Evolutionary conservation across 2,888 invertebrate species (phyloP).

Genomic region (Sinotaia quadrata): DNA sequence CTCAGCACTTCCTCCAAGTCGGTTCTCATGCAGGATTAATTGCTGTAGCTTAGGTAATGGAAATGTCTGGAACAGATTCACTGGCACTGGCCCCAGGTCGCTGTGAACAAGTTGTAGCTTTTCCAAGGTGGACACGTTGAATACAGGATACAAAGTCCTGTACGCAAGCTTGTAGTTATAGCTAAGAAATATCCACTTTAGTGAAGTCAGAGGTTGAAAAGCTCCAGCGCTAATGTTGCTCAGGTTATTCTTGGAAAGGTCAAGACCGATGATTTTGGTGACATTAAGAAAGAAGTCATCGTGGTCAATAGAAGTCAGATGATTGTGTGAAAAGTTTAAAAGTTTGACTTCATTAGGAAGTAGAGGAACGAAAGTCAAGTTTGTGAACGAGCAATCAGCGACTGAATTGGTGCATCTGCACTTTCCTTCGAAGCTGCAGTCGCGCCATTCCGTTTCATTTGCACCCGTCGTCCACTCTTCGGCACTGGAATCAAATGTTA

Average conservation of each 20-base stretch:
- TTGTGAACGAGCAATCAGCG: background rate
- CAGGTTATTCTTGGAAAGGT: slow-evolving; percentile 21
- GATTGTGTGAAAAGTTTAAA: slow-evolving; percentile 21
- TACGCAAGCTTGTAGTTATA: slow-evolving; percentile 1
- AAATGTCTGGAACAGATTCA: background rate
- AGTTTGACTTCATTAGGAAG: slow-evolving; percentile 6
- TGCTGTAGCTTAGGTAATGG: background rate
- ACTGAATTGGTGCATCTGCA: no score
- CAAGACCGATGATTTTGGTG: slow-evolving; percentile 9
- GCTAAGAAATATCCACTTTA: slow-evolving; percentile 24
- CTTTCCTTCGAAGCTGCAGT: no score
- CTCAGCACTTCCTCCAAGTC: no score
- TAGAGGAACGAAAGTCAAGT: background rate
- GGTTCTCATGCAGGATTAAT: slow-evolving; percentile 24
- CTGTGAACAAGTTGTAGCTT: slow-evolving; percentile 23
- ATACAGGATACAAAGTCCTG: background rate
- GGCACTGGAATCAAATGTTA: no score
- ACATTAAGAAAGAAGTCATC: slow-evolving; percentile 31
- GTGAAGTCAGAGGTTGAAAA: slow-evolving; percentile 9
- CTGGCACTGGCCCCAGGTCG: background rate
- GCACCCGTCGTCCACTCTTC: no score
- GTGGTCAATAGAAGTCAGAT: background rate
- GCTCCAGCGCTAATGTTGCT: slow-evolving; percentile 7
- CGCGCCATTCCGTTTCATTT: no score
- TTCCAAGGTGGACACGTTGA: slow-evolving; percentile 13